Evolutionary conservation across 2,888 invertebrate genomes (phyloP).

Genomic region (Bombyx huttoni): DNA sequence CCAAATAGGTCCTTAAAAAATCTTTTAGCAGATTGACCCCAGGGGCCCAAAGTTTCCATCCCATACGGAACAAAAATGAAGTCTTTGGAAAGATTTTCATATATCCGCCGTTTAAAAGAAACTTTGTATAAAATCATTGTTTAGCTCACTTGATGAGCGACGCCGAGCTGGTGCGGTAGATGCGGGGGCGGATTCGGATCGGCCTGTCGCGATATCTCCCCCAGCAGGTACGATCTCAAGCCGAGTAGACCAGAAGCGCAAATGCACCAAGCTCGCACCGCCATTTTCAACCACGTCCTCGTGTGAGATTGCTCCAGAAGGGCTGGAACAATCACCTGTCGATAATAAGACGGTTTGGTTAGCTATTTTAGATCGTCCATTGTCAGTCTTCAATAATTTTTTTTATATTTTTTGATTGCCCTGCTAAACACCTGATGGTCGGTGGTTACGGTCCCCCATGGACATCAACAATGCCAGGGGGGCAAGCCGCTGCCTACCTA

Average conservation of each 20-base stretch:
- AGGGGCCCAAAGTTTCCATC: too few relatives aligned
- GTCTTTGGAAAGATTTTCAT: too few relatives aligned
- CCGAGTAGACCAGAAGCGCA: slow-evolving; percentile 88
- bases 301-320: slow-evolving; percentile 97
- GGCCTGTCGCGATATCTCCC: slow-evolving; percentile 71
- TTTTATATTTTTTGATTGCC: too few relatives aligned
- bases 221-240: slow-evolving; percentile 90
- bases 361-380: too few relatives aligned
- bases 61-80: too few relatives aligned
- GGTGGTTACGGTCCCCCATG: too few relatives aligned
- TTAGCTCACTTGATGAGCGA: slow-evolving; percentile 76
- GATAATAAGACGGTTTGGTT: not conserved
- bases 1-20: too few relatives aligned
- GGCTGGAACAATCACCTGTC: slow-evolving; percentile 91
- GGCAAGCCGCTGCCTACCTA: too few relatives aligned
- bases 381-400: too few relatives aligned
- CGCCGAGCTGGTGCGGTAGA: slow-evolving; percentile 74
- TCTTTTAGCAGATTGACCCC: too few relatives aligned
- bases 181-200: slow-evolving; percentile 38
- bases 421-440: too few relatives aligned
- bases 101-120: not conserved
- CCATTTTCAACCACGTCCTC: slow-evolving; percentile 92
- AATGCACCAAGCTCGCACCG: slow-evolving; percentile 89
- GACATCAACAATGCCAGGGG: too few relatives aligned
- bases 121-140: not conserved